Conservation (phyloP, 2,888 invertebrate species). For the Phaedon cochleariae region DNA sequence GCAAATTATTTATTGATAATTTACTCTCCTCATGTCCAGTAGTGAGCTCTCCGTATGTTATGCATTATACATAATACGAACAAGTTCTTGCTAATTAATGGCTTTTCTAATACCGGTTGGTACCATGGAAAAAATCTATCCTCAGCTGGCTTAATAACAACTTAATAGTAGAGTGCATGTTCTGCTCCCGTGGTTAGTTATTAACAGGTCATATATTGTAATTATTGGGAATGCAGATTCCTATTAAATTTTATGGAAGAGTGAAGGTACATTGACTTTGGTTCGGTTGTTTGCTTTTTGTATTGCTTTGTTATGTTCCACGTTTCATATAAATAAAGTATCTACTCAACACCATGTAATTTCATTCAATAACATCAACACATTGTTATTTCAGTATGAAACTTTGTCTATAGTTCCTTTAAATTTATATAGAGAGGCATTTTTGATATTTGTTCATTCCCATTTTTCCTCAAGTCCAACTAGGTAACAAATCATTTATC, state of each 20-base stretch:
- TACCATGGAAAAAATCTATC: constrained; percentile 22
- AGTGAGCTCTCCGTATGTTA: constrained; percentile 34
- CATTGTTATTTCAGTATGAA: neutral
- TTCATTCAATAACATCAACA: neutral
- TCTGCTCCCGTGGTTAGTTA: constrained; percentile 33
- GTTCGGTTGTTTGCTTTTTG: neutral
- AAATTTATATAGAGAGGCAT: too few relatives aligned
- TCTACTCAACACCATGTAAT: neutral
- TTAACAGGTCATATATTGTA: constrained; percentile 34
- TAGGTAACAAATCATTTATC: too few relatives aligned
- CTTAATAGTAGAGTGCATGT: constrained; percentile 30
- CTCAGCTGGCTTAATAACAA: constrained; percentile 29
- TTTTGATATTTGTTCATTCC: too few relatives aligned
- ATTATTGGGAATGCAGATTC: constrained; percentile 23
- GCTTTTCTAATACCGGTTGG: constrained; percentile 35
- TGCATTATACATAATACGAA: constrained; percentile 34
- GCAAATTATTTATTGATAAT: constrained; percentile 19
- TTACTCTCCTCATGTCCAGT: constrained; percentile 24
- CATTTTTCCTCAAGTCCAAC: too few relatives aligned
- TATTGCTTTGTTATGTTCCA: neutral
- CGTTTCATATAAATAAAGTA: neutral
- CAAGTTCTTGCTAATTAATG: constrained; percentile 33
- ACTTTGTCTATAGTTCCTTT: too few relatives aligned
- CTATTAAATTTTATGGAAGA: constrained; percentile 18
- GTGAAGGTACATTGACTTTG: constrained; percentile 4